Base-by-base conservation (phyloP, 2,888 invertebrate species). In the Nesidiocoris tenuis region DNA sequence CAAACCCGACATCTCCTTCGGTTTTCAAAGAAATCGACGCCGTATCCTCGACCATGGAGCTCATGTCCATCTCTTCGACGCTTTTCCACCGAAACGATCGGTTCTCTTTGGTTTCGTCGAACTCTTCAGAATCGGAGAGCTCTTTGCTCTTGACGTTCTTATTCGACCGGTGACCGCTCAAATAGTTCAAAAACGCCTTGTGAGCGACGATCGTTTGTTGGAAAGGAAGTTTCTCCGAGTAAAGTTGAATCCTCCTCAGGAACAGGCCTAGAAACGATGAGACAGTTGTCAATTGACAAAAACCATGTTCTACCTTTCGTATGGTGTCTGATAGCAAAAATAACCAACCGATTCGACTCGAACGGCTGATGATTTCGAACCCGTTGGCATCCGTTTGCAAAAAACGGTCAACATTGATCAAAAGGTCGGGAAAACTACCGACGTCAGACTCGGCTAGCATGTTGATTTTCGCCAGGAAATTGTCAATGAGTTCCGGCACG, bases 151-250 rank as follows among this genome's bases (percentile, higher is more conserved):
- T 24, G 0, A 12, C 17, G 23, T 12, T 39, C 12, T 39, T 39
- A 3, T 39, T 56, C 18, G 59, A 17, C n/a, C 25, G 23, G 12
- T 66, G 63, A 1, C 72, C 16, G 19, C 55, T 74, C 54, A 71
- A 18, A 55, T 80, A 80, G 59, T 61, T 71, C 80, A 89, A 88
- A 82, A 91, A 92, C 79, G 90, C 88, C 80, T 90, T 88, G 82
- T 90, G 91, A 23, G 95, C 86, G 55, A 88, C 86, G 64, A 91
- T 90, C 77, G 94, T 90, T 86, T 94, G 92, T 55, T 91, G 90
- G 85, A 96, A 96, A 17, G 91, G 89, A 79, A 95, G 85, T 82
- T 91, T 92, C 81, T 95, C 93, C 82, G 95, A 89, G 78, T 91
- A 90, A 0, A 95, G 86, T 79, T 91, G 88, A 82, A 95, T 90